Evolutionary conservation across 2,113 vertebrate genomes (phyloP).

Genomic region (Nycticorax nycticorax): DNA sequence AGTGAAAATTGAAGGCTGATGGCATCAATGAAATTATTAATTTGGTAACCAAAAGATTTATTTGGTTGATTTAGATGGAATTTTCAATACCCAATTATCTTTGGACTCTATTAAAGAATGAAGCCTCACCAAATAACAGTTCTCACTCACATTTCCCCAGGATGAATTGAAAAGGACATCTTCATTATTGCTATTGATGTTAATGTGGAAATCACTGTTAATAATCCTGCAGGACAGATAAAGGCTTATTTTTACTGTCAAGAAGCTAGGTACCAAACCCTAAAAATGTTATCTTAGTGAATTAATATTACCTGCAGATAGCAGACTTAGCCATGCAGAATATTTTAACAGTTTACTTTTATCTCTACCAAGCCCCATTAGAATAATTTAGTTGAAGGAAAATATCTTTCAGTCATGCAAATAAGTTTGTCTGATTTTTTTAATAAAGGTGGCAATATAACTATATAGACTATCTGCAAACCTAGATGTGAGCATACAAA

Average conservation of each 20-base stretch:
- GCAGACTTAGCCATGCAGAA: conserved; percentile 15
- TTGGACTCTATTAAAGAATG: conserved; percentile 63
- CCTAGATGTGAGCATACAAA: neutral
- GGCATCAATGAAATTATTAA: conserved; percentile 77
- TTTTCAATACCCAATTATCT: conserved; percentile 70
- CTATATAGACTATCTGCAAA: neutral
- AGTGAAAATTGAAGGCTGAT: conserved; percentile 72
- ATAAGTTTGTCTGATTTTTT: neutral
- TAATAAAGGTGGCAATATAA: neutral
- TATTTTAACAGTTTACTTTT: conserved; percentile 55
- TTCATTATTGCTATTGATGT: conserved; percentile 69
- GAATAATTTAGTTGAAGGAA: conserved; percentile 38
- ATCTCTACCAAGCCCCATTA: conserved; percentile 18
- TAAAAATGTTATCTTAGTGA: conserved; percentile 59
- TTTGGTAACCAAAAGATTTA: conserved; percentile 72
- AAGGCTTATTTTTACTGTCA: conserved; percentile 56
- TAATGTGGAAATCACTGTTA: conserved; percentile 62
- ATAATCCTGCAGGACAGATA: conserved; percentile 61
- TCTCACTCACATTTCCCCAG: conserved; percentile 43
- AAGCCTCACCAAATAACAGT: conserved; percentile 57
- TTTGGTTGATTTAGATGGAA: conserved; percentile 76
- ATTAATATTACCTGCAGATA: conserved; percentile 54
- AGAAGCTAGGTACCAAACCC: conserved; percentile 41
- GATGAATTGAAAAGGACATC: conserved; percentile 64
- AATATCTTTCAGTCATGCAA: conserved; percentile 41